These are phyloP conservation scores for cattle (Bos taurus) DNA, from an alignment of 2,113 vertebrate species.

Conservation along the genomic window DNA sequence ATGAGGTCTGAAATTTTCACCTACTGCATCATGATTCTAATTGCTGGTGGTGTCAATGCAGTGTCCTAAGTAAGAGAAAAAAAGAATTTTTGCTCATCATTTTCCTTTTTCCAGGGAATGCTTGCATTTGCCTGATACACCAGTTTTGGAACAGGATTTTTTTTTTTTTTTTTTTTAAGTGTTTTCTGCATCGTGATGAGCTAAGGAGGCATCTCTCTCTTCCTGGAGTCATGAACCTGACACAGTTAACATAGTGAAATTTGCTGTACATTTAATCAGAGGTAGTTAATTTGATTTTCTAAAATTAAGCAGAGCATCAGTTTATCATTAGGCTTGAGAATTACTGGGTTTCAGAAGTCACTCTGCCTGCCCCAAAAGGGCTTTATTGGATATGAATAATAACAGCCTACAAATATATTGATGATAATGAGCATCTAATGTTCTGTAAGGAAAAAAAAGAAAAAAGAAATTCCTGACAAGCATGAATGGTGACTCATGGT, in stretches of 20 bases:
- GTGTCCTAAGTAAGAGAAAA: not conserved
- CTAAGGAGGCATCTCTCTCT: slow-evolving; percentile 42
- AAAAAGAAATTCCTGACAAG: slow-evolving; percentile 64
- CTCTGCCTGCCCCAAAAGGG: slow-evolving; percentile 57
- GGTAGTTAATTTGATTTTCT: slow-evolving; percentile 74
- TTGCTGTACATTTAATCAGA: slow-evolving; percentile 68
- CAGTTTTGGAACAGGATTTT: slow-evolving; percentile 40
- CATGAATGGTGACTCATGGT: slow-evolving; percentile 76
- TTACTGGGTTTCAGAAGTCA: slow-evolving; percentile 59
- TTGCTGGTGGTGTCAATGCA: not conserved
- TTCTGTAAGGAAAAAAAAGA: slow-evolving; percentile 51
- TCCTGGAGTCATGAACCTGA: slow-evolving; percentile 53
- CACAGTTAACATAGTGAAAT: slow-evolving; percentile 57
- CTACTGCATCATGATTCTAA: not conserved
- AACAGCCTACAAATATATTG: slow-evolving; percentile 65
- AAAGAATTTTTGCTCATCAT: not conserved
- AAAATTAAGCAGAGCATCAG: slow-evolving; percentile 62
- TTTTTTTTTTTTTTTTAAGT: not conserved
- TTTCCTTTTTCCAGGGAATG: not conserved
- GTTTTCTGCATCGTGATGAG: slow-evolving; percentile 39
- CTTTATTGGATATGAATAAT: slow-evolving; percentile 71
- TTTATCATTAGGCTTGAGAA: slow-evolving; percentile 65
- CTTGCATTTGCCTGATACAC: slow-evolving; percentile 33
- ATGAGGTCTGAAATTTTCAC: not conserved
- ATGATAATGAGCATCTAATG: slow-evolving; percentile 75